Conservation (phyloP, 2,888 invertebrate genomes). For the Melipona bicolor region DNA sequence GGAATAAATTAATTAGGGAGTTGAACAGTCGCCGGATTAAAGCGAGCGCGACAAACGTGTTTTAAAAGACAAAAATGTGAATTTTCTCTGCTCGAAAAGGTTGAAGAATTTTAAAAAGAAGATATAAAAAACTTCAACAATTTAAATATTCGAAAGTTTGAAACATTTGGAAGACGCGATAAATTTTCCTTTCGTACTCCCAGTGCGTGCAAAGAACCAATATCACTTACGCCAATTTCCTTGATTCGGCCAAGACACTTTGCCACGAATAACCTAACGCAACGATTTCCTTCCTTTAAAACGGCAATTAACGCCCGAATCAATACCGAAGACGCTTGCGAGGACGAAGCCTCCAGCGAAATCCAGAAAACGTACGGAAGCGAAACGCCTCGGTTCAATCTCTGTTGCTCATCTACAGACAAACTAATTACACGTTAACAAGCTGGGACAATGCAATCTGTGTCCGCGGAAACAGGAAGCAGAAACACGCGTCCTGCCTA, state of each 20-base stretch:
- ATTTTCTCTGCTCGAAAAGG: not conserved
- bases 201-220: not conserved
- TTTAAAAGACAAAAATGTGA: too few species aligned
- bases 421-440: slow-evolving; percentile 36
- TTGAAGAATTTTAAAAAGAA: too few species aligned
- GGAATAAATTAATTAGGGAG: slow-evolving; percentile 24
- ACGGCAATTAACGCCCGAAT: not conserved
- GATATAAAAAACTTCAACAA: too few species aligned
- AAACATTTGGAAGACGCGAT: not conserved
- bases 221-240: not conserved
- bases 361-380: not conserved
- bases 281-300: not conserved
- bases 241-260: not conserved
- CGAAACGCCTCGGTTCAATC: slow-evolving; percentile 4
- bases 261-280: not conserved
- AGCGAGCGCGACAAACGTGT: too few species aligned
- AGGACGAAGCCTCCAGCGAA: too few species aligned
- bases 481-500: not conserved
- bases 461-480: slow-evolving; percentile 22
- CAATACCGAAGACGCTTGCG: not conserved
- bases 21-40: not conserved
- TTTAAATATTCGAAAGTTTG: not conserved
- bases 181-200: too few species aligned
- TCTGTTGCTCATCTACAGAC: not conserved
- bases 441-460: slow-evolving; percentile 27